Evolutionary conservation across 92 coral and sea anemone genomes (phyloP).

Genomic region (Umimayanthus kanabou): DNA sequence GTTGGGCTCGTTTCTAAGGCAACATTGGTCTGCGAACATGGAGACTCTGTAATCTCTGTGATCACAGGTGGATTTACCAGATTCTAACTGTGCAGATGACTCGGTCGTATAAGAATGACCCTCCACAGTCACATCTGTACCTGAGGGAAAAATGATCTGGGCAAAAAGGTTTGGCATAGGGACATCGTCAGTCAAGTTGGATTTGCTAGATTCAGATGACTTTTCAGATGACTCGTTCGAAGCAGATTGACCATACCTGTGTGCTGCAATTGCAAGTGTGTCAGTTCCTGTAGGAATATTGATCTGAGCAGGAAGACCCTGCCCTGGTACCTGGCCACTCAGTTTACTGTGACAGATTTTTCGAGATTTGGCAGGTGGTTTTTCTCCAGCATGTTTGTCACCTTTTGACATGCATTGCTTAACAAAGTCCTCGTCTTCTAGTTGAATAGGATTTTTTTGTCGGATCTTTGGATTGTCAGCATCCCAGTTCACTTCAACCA

Average conservation of each 20-base stretch:
- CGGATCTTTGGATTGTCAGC: too few species aligned
- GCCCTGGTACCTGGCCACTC: constrained; percentile 14
- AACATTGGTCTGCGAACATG: constrained; percentile 3
- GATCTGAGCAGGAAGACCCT: constrained; percentile 1
- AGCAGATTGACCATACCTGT: neutral
- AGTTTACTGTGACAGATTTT: neutral
- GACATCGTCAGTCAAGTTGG: neutral
- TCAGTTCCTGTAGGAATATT: neutral
- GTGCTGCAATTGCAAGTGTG: neutral
- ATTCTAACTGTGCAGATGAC: constrained; percentile 2
- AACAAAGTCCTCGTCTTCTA: constrained; percentile 4
- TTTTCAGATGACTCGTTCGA: neutral
- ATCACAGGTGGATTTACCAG: constrained; percentile 2
- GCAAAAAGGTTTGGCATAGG: neutral
- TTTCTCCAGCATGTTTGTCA: neutral
- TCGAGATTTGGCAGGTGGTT: neutral
- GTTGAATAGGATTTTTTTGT: neutral
- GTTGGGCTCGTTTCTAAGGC: neutral
- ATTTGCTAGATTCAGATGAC: neutral
- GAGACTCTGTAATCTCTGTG: neutral
- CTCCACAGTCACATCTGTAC: too few species aligned
- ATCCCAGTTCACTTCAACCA: too few species aligned
- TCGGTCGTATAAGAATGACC: neutral
- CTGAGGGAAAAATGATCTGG: too few species aligned
- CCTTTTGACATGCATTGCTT: neutral